These are phyloP conservation scores for Agriotes lineatus DNA, from an alignment of 2,888 invertebrate genomes.

Conservation along the genomic window DNA sequence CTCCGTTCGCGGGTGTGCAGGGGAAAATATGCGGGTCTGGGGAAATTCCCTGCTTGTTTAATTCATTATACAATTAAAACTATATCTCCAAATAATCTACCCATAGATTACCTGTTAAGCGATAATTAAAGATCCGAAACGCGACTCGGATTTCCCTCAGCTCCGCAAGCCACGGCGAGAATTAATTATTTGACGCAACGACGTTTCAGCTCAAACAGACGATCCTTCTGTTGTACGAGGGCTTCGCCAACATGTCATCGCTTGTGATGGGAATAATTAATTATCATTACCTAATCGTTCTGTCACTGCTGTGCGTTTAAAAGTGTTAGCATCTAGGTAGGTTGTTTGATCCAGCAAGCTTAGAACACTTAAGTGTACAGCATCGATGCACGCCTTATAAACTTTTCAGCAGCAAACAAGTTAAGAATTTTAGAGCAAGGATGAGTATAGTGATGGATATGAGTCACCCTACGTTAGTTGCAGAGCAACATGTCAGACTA, in stretches of 20 bases:
- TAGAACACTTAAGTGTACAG: too few relatives aligned
- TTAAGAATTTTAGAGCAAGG: too few relatives aligned
- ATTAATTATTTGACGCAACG: constrained; percentile 6
- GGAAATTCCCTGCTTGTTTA: background rate
- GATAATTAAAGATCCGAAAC: constrained; percentile 18
- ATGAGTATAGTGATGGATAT: too few relatives aligned
- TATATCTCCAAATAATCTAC: constrained; percentile 15
- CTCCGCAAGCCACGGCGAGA: background rate
- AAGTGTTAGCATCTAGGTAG: too few relatives aligned
- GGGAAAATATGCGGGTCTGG: constrained; percentile 1
- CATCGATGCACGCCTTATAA: too few relatives aligned
- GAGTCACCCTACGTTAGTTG: too few relatives aligned
- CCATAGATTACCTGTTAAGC: constrained; percentile 13
- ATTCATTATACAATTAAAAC: constrained; percentile 24
- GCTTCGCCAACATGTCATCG: background rate
- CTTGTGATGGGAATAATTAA: too few relatives aligned
- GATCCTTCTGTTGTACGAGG: background rate
- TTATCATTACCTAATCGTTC: too few relatives aligned
- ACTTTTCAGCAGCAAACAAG: too few relatives aligned
- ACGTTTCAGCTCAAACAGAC: background rate
- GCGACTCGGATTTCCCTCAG: constrained; percentile 1
- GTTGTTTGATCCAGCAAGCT: too few relatives aligned
- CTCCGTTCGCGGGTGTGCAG: constrained; percentile 1
- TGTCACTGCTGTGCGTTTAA: too few relatives aligned
- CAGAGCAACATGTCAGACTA: too few relatives aligned